Conservation (phyloP, 2,888 invertebrate genomes). For the Parochlus steinenii region DNA sequence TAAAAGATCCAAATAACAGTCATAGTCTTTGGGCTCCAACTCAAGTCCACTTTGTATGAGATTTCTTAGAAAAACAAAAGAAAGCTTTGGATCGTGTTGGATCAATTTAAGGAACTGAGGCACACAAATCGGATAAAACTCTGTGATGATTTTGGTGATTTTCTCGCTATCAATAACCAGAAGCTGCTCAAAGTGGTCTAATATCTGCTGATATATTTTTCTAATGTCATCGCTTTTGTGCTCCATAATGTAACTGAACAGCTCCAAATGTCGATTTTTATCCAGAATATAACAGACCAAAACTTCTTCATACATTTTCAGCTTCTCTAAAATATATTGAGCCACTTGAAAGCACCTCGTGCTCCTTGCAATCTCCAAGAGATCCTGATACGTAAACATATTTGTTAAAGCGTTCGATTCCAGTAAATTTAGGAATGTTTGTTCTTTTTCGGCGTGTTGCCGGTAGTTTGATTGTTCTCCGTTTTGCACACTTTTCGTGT, state of each 20-base stretch:
- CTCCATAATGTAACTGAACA: slow-evolving; percentile 39
- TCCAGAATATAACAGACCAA: slow-evolving; percentile 51
- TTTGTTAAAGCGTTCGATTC: slow-evolving; percentile 40
- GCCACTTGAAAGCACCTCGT: slow-evolving; percentile 55
- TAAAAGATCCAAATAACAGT: slow-evolving; percentile 44
- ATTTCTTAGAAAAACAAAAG: slow-evolving; percentile 41
- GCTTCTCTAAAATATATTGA: slow-evolving; percentile 47
- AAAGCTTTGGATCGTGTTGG: slow-evolving; percentile 21
- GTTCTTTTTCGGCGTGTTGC: slow-evolving; percentile 50
- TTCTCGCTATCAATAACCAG: slow-evolving; percentile 41
- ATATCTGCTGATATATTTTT: slow-evolving; percentile 31
- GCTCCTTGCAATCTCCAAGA: slow-evolving; percentile 42
- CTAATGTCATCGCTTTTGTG: slow-evolving; percentile 29
- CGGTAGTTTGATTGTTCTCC: slow-evolving; percentile 17
- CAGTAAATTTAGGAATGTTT: slow-evolving; percentile 52
- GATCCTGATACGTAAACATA: slow-evolving; percentile 38
- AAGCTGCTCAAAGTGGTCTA: slow-evolving; percentile 33
- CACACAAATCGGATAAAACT: slow-evolving; percentile 34
- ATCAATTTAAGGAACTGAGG: slow-evolving; percentile 3
- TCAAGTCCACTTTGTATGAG: slow-evolving; percentile 31
- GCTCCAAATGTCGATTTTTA: slow-evolving; percentile 39
- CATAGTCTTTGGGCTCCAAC: slow-evolving; percentile 34
- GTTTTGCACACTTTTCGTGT: too few species aligned
- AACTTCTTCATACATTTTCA: slow-evolving; percentile 43
- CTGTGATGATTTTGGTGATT: slow-evolving; percentile 43